These are phyloP conservation scores for Melanostoma scalare DNA, from an alignment of 2,888 invertebrate species.

Conservation along the genomic window DNA sequence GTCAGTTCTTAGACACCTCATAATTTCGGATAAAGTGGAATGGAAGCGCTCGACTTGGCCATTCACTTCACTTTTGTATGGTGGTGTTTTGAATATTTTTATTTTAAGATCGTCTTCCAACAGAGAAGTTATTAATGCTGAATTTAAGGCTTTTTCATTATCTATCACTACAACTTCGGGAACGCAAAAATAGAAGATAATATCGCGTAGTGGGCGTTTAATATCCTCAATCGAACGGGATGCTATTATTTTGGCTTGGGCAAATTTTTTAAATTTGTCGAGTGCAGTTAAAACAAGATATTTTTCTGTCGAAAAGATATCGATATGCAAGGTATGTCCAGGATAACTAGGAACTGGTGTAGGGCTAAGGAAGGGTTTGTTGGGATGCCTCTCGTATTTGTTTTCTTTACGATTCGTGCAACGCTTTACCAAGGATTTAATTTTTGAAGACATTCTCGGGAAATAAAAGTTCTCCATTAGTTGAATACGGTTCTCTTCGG, in stretches of 20 bases:
- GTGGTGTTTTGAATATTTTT: not conserved
- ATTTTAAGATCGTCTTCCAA: conserved; percentile 26
- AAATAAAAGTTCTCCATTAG: conserved; percentile 56
- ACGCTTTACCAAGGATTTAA: conserved; percentile 8
- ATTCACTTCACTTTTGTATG: not conserved
- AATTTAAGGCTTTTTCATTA: conserved; percentile 4
- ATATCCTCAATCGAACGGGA: conserved; percentile 35
- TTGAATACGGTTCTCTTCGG: conserved; percentile 49
- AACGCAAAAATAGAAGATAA: conserved; percentile 17
- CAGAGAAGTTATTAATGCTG: not conserved
- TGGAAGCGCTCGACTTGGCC: too few relatives aligned
- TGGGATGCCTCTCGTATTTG: conserved; percentile 47
- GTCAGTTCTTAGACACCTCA: not conserved
- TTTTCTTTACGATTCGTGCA: conserved; percentile 42
- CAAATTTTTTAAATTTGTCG: conserved; percentile 19
- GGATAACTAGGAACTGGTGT: conserved; percentile 55
- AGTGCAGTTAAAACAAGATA: conserved; percentile 49
- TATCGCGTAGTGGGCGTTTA: conserved; percentile 20
- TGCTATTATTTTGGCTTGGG: conserved; percentile 5
- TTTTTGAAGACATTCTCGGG: conserved; percentile 11
- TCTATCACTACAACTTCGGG: conserved; percentile 32
- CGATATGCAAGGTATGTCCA: conserved; percentile 43
- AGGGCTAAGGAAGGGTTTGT: not conserved
- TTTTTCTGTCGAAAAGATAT: conserved; percentile 50
- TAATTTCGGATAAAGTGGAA: too few relatives aligned